These are phyloP conservation scores for Orchesellides sinensis DNA, from an alignment of 2,888 invertebrate genomes.

Conservation along the genomic window DNA sequence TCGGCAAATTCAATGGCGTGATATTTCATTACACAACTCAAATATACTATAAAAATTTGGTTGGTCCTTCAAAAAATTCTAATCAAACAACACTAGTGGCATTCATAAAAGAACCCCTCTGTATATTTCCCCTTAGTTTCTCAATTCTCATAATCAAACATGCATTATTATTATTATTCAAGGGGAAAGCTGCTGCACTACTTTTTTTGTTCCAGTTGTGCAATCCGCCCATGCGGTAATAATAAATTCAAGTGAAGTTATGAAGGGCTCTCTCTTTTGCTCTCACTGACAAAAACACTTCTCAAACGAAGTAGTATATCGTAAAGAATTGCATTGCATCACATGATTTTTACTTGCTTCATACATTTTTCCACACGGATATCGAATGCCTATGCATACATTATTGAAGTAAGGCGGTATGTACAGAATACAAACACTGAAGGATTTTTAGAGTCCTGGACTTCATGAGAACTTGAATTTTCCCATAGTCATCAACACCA, in stretches of 20 bases:
- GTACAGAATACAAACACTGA: constrained; percentile 23
- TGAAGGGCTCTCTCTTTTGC: constrained; percentile 29
- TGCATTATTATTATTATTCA: constrained; percentile 19
- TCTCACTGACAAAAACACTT: constrained; percentile 22
- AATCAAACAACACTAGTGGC: constrained; percentile 35
- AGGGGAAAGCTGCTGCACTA: constrained; percentile 15
- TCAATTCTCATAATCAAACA: constrained; percentile 24
- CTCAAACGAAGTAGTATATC: too few relatives aligned
- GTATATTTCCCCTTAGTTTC: constrained; percentile 20
- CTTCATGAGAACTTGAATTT: constrained; percentile 35
- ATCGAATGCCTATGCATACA: constrained; percentile 54
- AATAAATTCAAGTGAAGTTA: constrained; percentile 59
- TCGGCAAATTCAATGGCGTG: not conserved
- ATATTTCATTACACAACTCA: not conserved
- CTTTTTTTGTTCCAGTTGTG: constrained; percentile 34
- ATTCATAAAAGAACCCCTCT: constrained; percentile 32
- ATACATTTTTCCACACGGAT: constrained; percentile 57
- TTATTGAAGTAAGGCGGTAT: not conserved
- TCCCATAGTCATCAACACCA: constrained; percentile 28
- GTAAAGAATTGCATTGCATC: constrained; percentile 46
- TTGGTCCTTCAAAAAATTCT: constrained; percentile 13
- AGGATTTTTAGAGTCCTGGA: not conserved
- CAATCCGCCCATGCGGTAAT: constrained; percentile 56
- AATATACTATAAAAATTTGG: not conserved
- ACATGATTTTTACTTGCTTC: constrained; percentile 7